Evolutionary conservation across 92 coral and sea anemone genomes (phyloP).

Genomic region (Scolanthus callimorphus): DNA sequence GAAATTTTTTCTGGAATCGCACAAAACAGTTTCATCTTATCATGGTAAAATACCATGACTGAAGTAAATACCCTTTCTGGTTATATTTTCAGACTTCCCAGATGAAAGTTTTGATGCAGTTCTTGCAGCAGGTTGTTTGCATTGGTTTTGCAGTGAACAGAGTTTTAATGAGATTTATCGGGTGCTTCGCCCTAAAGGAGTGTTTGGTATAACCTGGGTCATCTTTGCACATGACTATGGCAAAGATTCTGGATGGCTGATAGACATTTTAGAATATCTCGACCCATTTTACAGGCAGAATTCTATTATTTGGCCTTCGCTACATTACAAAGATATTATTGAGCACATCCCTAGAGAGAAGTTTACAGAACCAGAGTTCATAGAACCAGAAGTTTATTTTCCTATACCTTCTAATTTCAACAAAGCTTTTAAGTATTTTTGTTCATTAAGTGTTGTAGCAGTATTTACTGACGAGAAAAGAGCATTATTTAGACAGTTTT

Average conservation of each 20-base stretch:
- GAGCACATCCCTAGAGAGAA: not conserved
- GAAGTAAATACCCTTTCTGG: too few relatives aligned
- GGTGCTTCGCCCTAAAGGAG: conserved; percentile 44
- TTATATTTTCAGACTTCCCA: conserved; percentile 15
- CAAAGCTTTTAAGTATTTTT: too few relatives aligned
- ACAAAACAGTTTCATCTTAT: too few relatives aligned
- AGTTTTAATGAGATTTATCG: conserved; percentile 48
- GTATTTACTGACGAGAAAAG: not conserved
- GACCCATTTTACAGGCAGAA: conserved; percentile 22
- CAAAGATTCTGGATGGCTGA: conserved; percentile 9
- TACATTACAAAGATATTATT: not conserved
- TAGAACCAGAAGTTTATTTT: too few relatives aligned
- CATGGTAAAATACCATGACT: too few relatives aligned
- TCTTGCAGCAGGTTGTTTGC: conserved; percentile 46
- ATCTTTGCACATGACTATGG: not conserved
- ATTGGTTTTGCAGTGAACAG: conserved; percentile 48
- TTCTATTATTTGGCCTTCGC: conserved; percentile 12
- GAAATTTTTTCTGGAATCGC: too few relatives aligned
- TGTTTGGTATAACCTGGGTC: conserved; percentile 36
- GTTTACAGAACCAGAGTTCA: not conserved
- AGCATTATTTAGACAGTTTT: not conserved
- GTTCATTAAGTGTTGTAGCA: not conserved
- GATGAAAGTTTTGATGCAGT: conserved; percentile 41
- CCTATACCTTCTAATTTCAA: not conserved
- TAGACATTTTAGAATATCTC: conserved; percentile 5